Percentiles rank a stretch among this genome's conserved stretches.
Conservation (phyloP, 1,140 invertebrate species). For the Mizuhopecten yessoensis region DNA sequence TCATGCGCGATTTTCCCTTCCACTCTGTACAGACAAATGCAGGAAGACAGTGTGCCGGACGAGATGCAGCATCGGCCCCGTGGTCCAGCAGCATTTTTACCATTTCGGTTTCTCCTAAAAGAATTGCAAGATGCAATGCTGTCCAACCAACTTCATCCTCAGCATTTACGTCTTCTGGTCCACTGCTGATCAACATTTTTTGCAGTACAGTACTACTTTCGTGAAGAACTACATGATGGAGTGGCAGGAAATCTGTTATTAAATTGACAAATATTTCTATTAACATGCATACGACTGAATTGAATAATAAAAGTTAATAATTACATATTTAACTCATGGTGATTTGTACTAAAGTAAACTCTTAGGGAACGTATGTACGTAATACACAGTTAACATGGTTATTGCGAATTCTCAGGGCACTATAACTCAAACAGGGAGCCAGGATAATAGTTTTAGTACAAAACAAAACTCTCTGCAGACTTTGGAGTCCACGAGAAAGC, state of each 20-base stretch:
- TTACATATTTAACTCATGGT: too few relatives aligned
- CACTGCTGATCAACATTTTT: background rate
- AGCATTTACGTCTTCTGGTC: background rate
- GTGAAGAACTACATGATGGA: background rate
- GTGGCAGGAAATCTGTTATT: background rate
- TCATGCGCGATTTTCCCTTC: background rate
- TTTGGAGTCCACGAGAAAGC: too few relatives aligned
- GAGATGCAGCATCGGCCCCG: background rate
- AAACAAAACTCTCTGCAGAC: too few relatives aligned
- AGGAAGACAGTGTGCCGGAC: background rate
- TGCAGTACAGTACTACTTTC: background rate
- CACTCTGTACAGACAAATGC: background rate
- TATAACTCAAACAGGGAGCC: too few relatives aligned
- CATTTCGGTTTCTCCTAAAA: background rate
- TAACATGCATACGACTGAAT: too few relatives aligned
- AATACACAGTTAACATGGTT: too few relatives aligned
- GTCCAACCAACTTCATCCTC: background rate
- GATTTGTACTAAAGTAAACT: too few relatives aligned
- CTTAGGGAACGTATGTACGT: too few relatives aligned
- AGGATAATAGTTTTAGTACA: too few relatives aligned
- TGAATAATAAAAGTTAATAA: background rate
- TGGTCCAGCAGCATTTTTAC: background rate
- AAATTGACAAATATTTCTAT: too few relatives aligned
- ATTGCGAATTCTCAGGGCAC: too few relatives aligned
- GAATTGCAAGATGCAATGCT: background rate